Evolutionary conservation across 2,888 invertebrate genomes (phyloP).

Genomic region (Branchinecta sandiegonensis): DNA sequence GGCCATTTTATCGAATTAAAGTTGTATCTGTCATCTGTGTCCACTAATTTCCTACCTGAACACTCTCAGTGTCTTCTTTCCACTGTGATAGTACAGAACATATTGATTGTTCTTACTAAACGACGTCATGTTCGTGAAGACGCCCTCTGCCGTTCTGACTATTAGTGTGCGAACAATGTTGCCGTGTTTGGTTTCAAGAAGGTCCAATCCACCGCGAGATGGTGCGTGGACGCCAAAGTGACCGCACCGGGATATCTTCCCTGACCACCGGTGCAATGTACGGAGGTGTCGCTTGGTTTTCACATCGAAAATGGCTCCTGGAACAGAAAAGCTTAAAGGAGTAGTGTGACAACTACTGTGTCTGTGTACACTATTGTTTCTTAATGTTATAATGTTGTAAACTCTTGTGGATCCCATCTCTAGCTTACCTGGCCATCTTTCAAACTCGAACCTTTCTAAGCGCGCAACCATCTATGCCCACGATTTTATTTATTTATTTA

Average conservation of each 20-base stretch:
- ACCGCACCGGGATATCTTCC: conserved; percentile 68
- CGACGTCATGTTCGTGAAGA: conserved; percentile 85
- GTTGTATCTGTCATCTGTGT: too few relatives aligned
- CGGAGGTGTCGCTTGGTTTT: conserved; percentile 73
- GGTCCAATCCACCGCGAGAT: conserved; percentile 77
- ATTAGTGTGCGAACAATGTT: conserved; percentile 76
- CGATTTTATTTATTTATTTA: too few relatives aligned
- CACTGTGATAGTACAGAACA: conserved; percentile 92
- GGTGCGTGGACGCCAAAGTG: conserved; percentile 87
- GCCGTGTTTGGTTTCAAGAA: conserved; percentile 76
- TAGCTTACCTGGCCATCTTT: too few relatives aligned
- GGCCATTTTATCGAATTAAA: too few relatives aligned
- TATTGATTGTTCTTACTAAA: conserved; percentile 89
- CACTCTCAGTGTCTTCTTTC: conserved; percentile 78
- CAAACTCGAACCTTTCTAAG: too few relatives aligned
- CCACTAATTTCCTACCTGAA: conserved; percentile 48
- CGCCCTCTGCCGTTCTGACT: conserved; percentile 69
- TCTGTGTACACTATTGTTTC: too few relatives aligned
- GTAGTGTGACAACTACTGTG: too few relatives aligned
- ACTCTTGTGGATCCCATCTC: too few relatives aligned
- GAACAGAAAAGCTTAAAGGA: background rate
- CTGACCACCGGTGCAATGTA: conserved; percentile 81
- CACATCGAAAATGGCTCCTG: conserved; percentile 55
- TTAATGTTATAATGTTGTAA: too few relatives aligned
- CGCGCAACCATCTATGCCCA: too few relatives aligned